phyloP scores from a whole-genome alignment of 2,113 vertebrate species.

The Eurystomus gularis region DNA sequence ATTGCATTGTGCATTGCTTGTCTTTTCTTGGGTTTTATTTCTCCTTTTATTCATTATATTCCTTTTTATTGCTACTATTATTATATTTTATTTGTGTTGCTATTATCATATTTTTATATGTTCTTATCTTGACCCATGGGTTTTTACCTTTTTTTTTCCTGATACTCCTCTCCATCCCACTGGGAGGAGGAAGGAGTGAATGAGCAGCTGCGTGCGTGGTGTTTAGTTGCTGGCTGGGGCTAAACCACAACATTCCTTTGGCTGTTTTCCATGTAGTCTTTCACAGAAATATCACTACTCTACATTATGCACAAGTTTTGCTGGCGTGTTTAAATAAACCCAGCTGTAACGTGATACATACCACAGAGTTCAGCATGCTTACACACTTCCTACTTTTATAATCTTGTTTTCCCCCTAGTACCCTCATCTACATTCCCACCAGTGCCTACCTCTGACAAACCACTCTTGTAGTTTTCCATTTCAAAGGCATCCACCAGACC shows the following conservation, averaged over 20 bases:
- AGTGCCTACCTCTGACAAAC: constrained; percentile 75
- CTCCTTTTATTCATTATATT: neutral
- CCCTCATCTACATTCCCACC: constrained; percentile 65
- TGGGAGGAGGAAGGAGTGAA: neutral
- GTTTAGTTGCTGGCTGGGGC: neutral
- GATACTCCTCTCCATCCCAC: neutral
- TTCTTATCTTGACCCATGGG: neutral
- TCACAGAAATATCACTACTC: neutral
- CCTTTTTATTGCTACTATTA: neutral
- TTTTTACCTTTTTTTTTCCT: neutral
- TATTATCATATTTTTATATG: neutral
- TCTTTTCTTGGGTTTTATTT: neutral
- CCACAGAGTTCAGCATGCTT: neutral
- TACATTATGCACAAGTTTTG: neutral
- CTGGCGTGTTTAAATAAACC: neutral
- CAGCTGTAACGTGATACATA: neutral
- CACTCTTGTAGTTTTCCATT: constrained; percentile 75
- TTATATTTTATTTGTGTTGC: neutral
- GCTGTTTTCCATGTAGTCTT: neutral
- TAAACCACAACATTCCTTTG: neutral
- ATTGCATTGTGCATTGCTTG: neutral
- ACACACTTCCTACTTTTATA: neutral
- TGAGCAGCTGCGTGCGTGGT: neutral
- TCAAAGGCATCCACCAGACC: constrained; percentile 87
- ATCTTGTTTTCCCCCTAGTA: neutral